These are phyloP conservation scores for Bombyx mandarina DNA, from an alignment of 1,140 invertebrate genomes.

Conservation along the genomic window DNA sequence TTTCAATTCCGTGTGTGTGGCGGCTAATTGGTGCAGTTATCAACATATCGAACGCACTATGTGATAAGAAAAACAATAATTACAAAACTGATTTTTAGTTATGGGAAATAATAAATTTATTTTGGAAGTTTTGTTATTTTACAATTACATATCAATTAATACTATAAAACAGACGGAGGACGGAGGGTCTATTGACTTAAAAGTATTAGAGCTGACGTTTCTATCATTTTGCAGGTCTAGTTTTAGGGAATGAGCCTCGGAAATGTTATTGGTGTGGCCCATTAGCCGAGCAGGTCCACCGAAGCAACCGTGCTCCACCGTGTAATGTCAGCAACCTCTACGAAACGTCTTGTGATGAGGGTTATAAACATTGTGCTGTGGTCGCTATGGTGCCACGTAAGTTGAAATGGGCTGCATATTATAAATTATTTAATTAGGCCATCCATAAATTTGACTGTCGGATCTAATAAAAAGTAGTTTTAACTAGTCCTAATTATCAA, in stretches of 20 bases:
- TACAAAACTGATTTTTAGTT: background rate
- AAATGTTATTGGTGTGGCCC: conserved; percentile 62
- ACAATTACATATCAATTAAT: background rate
- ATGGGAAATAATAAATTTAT: background rate
- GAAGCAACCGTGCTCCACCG: conserved; percentile 37
- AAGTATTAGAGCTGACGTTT: too few relatives aligned
- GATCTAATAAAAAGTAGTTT: too few relatives aligned
- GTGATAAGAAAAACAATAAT: too few relatives aligned
- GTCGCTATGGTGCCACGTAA: conserved; percentile 51
- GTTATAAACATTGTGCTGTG: conserved; percentile 47
- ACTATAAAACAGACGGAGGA: too few relatives aligned
- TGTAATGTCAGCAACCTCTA: conserved; percentile 26
- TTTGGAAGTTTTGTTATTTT: background rate
- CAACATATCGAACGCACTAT: too few relatives aligned
- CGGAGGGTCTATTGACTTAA: too few relatives aligned
- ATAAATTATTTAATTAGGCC: too few relatives aligned
- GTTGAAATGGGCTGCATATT: conserved; percentile 9
- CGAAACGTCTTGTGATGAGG: conserved; percentile 45
- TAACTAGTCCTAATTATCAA: too few relatives aligned
- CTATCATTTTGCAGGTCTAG: too few relatives aligned
- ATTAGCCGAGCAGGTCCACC: conserved; percentile 56
- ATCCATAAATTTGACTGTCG: too few relatives aligned
- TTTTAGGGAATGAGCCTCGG: background rate
- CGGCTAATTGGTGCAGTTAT: too few relatives aligned
- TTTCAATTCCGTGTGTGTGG: too few relatives aligned